These are phyloP conservation scores for Thunnus thynnus DNA, from an alignment of 2,113 vertebrate genomes.

Conservation along the genomic window DNA sequence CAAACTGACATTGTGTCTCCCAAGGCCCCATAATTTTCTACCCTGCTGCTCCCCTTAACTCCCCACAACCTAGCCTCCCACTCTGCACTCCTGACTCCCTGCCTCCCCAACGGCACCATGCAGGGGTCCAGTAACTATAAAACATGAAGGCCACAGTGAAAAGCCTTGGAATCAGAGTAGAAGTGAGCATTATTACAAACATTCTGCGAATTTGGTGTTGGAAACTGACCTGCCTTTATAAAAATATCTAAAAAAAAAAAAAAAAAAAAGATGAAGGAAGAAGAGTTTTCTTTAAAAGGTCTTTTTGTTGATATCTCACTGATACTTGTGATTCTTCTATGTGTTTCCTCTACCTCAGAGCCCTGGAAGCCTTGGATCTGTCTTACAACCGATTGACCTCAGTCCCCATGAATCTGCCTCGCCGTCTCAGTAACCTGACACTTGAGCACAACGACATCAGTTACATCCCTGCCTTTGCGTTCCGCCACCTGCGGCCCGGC, in stretches of 20 bases:
- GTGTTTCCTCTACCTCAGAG: slow-evolving; percentile 68
- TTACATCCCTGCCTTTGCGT: slow-evolving; percentile 77
- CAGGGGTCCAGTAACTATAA: slow-evolving; percentile 42
- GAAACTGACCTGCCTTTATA: too few relatives aligned
- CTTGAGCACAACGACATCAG: slow-evolving; percentile 86
- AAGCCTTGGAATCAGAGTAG: slow-evolving; percentile 11
- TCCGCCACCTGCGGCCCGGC: slow-evolving; percentile 83
- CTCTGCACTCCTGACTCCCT: slow-evolving; percentile 4
- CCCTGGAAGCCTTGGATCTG: slow-evolving; percentile 84
- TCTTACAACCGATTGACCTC: slow-evolving; percentile 83
- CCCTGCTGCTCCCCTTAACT: slow-evolving; percentile 18
- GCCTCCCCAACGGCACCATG: slow-evolving; percentile 13
- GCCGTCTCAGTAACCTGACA: slow-evolving; percentile 75
- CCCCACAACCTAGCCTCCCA: slow-evolving; percentile 3
- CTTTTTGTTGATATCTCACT: background rate
- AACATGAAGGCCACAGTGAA: slow-evolving; percentile 24
- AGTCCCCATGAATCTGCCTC: slow-evolving; percentile 82
- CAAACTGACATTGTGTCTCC: background rate
- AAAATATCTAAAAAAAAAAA: background rate
- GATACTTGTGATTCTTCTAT: background rate
- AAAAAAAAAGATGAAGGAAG: too few relatives aligned
- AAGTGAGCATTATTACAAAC: background rate
- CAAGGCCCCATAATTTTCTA: slow-evolving; percentile 23
- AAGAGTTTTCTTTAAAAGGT: background rate
- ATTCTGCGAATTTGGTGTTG: too few relatives aligned